phyloP scores from a whole-genome alignment of 2,113 vertebrate genomes.

The Callaeas wilsoni region DNA sequence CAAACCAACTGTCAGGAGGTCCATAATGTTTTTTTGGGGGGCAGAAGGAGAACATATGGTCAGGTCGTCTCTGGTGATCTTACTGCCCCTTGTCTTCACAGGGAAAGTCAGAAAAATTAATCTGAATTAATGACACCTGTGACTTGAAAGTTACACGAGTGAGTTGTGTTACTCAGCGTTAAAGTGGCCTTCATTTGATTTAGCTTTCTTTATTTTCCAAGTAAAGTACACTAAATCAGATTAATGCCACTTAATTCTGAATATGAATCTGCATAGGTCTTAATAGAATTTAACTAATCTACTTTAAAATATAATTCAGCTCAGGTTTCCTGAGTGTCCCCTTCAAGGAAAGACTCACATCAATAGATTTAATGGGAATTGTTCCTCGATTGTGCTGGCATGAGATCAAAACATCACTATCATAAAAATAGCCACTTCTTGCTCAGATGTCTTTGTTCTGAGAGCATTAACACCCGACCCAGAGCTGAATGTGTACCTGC shows the following conservation, averaged over 20 bases:
- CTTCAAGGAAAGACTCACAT: slow-evolving; percentile 39
- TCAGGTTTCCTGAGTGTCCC: slow-evolving; percentile 2
- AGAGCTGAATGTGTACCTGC: not conserved
- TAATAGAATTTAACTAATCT: slow-evolving; percentile 41
- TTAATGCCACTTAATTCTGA: slow-evolving; percentile 32
- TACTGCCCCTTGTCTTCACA: not conserved
- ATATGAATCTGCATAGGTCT: not conserved
- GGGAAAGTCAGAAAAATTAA: not conserved
- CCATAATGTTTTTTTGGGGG: not conserved
- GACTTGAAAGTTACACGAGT: not conserved
- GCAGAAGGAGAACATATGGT: not conserved
- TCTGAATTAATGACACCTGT: not conserved
- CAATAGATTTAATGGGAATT: slow-evolving; percentile 20
- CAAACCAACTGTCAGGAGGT: not conserved
- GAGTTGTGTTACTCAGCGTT: not conserved
- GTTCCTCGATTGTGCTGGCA: not conserved
- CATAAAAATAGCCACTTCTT: not conserved
- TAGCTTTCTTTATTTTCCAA: slow-evolving; percentile 1
- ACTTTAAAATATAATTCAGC: slow-evolving; percentile 31
- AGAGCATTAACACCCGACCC: not conserved
- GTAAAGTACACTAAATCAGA: slow-evolving; percentile 1
- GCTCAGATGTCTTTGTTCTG: not conserved
- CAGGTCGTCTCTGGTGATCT: not conserved
- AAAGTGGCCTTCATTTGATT: slow-evolving; percentile 20
- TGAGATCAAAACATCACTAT: slow-evolving; percentile 6